phyloP scores from a whole-genome alignment of 1,140 invertebrate species.

The Bombus cullumanus region DNA sequence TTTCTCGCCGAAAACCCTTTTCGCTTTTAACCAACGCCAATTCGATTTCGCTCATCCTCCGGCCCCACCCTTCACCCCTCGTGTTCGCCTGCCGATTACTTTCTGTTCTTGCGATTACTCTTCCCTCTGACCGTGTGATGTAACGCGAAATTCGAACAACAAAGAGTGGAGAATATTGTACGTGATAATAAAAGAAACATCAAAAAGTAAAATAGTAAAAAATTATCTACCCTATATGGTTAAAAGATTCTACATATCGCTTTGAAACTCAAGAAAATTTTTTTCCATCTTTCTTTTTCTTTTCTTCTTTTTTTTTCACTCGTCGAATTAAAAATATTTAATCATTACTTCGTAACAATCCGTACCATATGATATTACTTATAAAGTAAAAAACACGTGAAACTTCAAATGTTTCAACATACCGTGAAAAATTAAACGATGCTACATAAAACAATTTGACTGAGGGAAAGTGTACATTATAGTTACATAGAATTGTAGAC shows the following conservation, averaged over 20 bases:
- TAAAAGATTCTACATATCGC: too few relatives aligned
- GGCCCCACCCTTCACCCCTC: neutral
- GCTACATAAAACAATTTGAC: neutral
- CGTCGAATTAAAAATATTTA: too few relatives aligned
- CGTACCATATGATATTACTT: too few relatives aligned
- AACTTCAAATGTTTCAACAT: neutral
- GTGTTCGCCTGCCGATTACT: constrained; percentile 18
- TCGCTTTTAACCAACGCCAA: constrained; percentile 42
- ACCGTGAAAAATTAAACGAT: neutral
- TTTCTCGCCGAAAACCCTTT: constrained; percentile 51
- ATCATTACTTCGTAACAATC: too few relatives aligned
- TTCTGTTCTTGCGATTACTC: constrained; percentile 36
- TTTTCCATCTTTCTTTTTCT: too few relatives aligned
- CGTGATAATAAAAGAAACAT: neutral
- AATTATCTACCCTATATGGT: too few relatives aligned
- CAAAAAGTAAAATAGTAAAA: neutral
- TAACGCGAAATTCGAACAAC: neutral
- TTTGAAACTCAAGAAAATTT: too few relatives aligned
- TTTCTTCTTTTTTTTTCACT: too few relatives aligned
- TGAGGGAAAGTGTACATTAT: neutral
- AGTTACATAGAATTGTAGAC: neutral
- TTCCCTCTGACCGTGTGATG: neutral
- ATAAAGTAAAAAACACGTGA: too few relatives aligned
- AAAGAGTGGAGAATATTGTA: neutral
- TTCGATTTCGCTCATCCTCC: constrained; percentile 26